These are phyloP conservation scores for Nemotelus nigrinus DNA, from an alignment of 2,888 invertebrate genomes.

Conservation along the genomic window DNA sequence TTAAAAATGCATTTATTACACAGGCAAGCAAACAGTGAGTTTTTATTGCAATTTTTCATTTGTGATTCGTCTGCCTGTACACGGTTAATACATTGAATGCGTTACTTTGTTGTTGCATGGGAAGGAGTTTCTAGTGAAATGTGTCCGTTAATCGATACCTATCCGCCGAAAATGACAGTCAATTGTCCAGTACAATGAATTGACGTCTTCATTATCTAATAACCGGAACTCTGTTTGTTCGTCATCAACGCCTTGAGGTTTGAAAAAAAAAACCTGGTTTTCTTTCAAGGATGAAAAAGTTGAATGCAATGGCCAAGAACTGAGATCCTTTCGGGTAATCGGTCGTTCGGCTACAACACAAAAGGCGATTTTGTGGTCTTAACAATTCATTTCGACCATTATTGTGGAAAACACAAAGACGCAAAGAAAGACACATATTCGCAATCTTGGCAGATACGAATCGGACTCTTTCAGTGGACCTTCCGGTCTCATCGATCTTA, in stretches of 20 bases:
- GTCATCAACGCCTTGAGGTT: neutral
- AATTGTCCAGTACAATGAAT: slow-evolving; percentile 22
- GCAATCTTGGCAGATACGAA: neutral
- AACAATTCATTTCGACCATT: slow-evolving; percentile 24
- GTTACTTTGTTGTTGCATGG: neutral
- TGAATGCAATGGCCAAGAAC: no score
- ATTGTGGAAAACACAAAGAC: neutral
- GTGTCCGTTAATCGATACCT: neutral
- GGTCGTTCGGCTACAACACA: slow-evolving; percentile 21
- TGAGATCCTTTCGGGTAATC: neutral
- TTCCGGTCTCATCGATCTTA: slow-evolving; percentile 29
- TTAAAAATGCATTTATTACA: slow-evolving; percentile 32
- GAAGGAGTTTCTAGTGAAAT: neutral
- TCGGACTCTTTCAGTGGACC: slow-evolving; percentile 4
- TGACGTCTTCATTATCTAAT: slow-evolving; percentile 37
- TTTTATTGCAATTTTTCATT: slow-evolving; percentile 30
- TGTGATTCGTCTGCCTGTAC: neutral
- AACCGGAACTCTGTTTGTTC: slow-evolving; percentile 35
- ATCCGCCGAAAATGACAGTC: slow-evolving; percentile 20
- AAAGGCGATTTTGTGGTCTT: slow-evolving; percentile 16
- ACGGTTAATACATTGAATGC: neutral
- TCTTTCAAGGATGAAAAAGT: neutral
- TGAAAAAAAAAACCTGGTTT: neutral
- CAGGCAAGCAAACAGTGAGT: neutral
- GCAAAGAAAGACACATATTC: neutral